Evolutionary conservation across 2,113 vertebrate species (phyloP).

Genomic region (rabbit (Oryctolagus cuniculus)): DNA sequence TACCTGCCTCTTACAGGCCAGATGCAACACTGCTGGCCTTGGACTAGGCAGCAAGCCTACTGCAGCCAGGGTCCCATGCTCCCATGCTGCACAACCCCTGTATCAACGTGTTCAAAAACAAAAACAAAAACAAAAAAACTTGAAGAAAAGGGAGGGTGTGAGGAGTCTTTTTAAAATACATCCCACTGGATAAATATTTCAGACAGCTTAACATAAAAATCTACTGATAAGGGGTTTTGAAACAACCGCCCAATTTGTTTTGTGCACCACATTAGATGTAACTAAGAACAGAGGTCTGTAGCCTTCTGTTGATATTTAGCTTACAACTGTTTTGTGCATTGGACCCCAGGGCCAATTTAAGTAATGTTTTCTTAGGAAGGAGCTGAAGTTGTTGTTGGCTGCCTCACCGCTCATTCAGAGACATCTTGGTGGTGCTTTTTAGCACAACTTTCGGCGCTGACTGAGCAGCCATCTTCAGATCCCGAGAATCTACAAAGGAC

Average conservation of each 20-base stretch:
- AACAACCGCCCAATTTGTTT: conserved; percentile 84
- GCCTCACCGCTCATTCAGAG: conserved; percentile 99
- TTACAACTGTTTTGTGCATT: conserved; percentile 83
- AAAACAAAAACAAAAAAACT: conserved; percentile 84
- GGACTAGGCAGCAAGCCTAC: conserved; percentile 90
- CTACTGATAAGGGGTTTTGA: conserved; percentile 79
- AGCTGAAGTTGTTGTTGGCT: conserved; percentile 91
- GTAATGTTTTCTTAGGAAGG: conserved; percentile 87
- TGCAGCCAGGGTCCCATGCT: conserved; percentile 85
- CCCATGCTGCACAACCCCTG: conserved; percentile 82
- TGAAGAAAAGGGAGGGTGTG: conserved; percentile 87
- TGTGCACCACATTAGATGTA: conserved; percentile 79
- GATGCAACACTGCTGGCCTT: conserved; percentile 91
- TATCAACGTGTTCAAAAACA: conserved; percentile 84
- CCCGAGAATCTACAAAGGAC: conserved; percentile 86
- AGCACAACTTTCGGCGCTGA: conserved; percentile 99
- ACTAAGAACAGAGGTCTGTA: conserved; percentile 80
- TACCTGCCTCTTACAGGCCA: conserved; percentile 97
- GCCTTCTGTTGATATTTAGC: conserved; percentile 85
- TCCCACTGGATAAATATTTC: conserved; percentile 82
- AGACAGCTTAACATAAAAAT: conserved; percentile 78
- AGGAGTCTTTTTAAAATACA: conserved; percentile 85
- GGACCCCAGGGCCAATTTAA: conserved; percentile 86
- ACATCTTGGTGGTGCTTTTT: conserved; percentile 99
- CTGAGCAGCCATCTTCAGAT: conserved; percentile 95